Evolutionary conservation across 2,888 invertebrate genomes (phyloP), one percentile per base, ranked within the genome.

Genomic region (Craniophora ligustri): DNA sequence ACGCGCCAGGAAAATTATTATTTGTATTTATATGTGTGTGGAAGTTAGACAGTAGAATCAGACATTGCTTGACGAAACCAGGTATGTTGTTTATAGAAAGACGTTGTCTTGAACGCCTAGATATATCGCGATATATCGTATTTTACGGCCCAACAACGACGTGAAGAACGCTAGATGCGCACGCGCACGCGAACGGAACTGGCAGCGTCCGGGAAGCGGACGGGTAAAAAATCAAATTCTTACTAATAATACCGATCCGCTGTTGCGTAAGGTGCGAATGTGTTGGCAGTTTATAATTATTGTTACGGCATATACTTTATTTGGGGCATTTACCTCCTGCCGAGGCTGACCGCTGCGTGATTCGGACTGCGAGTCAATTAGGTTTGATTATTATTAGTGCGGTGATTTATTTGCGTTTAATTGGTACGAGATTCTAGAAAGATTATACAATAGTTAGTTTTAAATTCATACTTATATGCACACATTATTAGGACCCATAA

Each of bases 131-230:
- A 23, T 10, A 23, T 1, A 8, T 10, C 10, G 10, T 6, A 21
- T 21, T 21, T 8, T 21, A 2, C 8, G 8, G 2, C 21, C 10
- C 1, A 10, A 23, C 23, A 3, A 26, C 26, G n/a, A n/a, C 26
- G n/a, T 15, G 49, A 32, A 39, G 44, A 46, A 34, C 30, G 36
- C 28, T 66, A 58, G 57, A 58, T 61, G 68, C 57, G 57, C 71
- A 39, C 59, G 76, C 79, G 82, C 92, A 90, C 90, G 88, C 92
- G 85, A 89, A 70, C 87, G 92, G 89, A 91, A 85, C 86, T 70
- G 64, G 59, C 67, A 61, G 78, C 86, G 88, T 92, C 92, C 92
- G 92, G 92, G 92, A 92, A 92, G 81, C 89, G 82, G 80, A 84
- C 82, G 78, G 79, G 74, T 82, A 86, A 87, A 85, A 86, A 82